phyloP scores from a whole-genome alignment of 2,888 invertebrate genomes.

The Platerodrilus igneus region DNA sequence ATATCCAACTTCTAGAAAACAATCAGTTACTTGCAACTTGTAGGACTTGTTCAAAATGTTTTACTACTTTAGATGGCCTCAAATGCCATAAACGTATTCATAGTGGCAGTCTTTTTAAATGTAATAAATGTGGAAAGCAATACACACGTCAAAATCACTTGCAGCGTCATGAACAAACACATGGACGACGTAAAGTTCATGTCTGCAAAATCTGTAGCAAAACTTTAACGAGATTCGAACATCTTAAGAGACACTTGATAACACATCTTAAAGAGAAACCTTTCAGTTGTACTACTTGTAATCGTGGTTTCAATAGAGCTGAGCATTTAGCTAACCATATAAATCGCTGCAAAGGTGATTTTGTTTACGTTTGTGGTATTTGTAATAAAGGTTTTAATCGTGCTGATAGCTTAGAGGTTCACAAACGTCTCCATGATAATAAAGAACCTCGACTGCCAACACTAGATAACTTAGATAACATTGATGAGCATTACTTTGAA shows the following conservation, averaged over 20 bases:
- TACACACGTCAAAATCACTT: slow-evolving; percentile 44
- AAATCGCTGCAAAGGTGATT: slow-evolving; percentile 46
- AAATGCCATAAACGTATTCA: slow-evolving; percentile 42
- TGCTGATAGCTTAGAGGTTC: slow-evolving; percentile 44
- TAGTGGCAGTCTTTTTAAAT: slow-evolving; percentile 43
- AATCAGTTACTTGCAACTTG: slow-evolving; percentile 44
- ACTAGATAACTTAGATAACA: slow-evolving; percentile 45
- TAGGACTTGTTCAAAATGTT: slow-evolving; percentile 42
- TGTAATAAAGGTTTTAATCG: slow-evolving; percentile 48
- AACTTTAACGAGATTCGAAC: slow-evolving; percentile 44
- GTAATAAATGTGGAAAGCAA: slow-evolving; percentile 44
- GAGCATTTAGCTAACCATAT: slow-evolving; percentile 45
- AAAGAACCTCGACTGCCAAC: slow-evolving; percentile 41
- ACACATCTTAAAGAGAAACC: slow-evolving; percentile 47
- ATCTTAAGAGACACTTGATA: slow-evolving; percentile 44
- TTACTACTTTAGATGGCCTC: slow-evolving; percentile 44
- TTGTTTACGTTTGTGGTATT: slow-evolving; percentile 47
- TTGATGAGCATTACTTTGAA: slow-evolving; percentile 45
- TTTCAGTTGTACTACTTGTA: slow-evolving; percentile 44
- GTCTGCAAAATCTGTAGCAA: slow-evolving; percentile 47
- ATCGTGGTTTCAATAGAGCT: slow-evolving; percentile 44
- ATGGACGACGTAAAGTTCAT: slow-evolving; percentile 43
- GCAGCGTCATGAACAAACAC: slow-evolving; percentile 43
- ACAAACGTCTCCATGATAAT: slow-evolving; percentile 43
- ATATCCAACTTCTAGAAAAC: slow-evolving; percentile 43